Base-by-base conservation (phyloP, 2,797 vertebrate genomes). In the Arrhamphus sclerolepis region DNA sequence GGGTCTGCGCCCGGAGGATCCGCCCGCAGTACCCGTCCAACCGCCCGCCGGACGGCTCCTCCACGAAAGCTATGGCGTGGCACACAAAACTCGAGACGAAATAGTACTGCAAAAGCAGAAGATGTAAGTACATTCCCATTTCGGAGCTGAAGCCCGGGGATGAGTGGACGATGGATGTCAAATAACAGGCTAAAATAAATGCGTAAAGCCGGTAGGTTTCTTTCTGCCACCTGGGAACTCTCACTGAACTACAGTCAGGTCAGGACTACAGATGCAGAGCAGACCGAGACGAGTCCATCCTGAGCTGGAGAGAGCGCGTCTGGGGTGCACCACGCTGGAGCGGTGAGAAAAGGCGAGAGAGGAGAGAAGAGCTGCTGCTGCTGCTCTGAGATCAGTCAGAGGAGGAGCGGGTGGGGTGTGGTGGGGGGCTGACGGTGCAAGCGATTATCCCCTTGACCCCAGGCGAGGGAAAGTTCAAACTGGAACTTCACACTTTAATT, bases 11-110 rank as follows among this genome's bases (percentile, higher is more conserved):
- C 89, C 94, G 90, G 66, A 95, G 85, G 83, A 97, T 96, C 77
- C 96, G 92, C 65, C 94, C 95, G 92, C 97, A 98, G 89, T 94
- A 97, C 20, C 94, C 95, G 79, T 97, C 95, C 22, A 93, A 93
- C 68, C 76, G 66, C 87, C 90, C 93, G 86, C 93, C 95, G 72
- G 91, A 58, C 49, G 95, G 94, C 70, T 96, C 95, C 77, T 96
- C 94, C 9, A 91, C 82, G 79, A 96, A 95, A 5, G 93, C 94
- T 66, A 93, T 88, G 2, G 92, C 91, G 75, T 83, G 82, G 75
- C 90, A 89, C 50, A 92, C 70, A 44, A 89, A 92, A 84, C 86
- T 91, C 58, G 92, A 87, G 52, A 93, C 86, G 38, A 96, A 81
- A 50, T 80, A 86, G 56, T 49, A 88, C 79, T 91, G 91, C 90